These are phyloP conservation scores for Brachionus plicatilis DNA, from an alignment of 1,140 invertebrate species.

Conservation along the genomic window DNA sequence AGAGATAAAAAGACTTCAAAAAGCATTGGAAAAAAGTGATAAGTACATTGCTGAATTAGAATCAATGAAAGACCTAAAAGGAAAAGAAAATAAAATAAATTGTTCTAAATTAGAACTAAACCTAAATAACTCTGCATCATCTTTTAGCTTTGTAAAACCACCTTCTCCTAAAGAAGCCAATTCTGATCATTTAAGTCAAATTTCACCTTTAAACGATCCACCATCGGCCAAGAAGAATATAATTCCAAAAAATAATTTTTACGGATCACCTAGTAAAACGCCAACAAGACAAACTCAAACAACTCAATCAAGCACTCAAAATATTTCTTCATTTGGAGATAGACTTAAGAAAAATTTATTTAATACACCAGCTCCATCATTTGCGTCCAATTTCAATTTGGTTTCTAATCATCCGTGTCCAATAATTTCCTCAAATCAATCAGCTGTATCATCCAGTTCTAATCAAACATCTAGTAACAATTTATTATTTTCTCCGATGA, in stretches of 20 bases:
- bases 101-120: background rate
- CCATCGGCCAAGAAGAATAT: background rate
- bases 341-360: slow-evolving; percentile 36
- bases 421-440: background rate
- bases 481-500: slow-evolving; percentile 27
- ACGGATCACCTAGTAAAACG: slow-evolving; percentile 27
- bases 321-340: background rate
- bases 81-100: background rate
- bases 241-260: slow-evolving; percentile 7
- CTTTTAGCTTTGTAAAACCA: slow-evolving; percentile 1
- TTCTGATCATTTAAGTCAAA: background rate
- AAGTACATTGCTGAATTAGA: slow-evolving; percentile 51
- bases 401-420: slow-evolving; percentile 43
- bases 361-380: background rate
- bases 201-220: background rate
- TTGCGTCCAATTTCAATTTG: slow-evolving; percentile 44
- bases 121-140: background rate
- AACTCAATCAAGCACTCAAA: background rate
- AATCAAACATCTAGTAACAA: background rate
- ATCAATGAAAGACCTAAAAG: slow-evolving; percentile 42
- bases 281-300: background rate
- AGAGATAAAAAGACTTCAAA: slow-evolving; percentile 49
- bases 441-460: slow-evolving; percentile 45
- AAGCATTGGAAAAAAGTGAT: slow-evolving; percentile 52
- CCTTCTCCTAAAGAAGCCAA: background rate